These are phyloP conservation scores for Spinibarbus caldwelli DNA, from an alignment of 2,797 vertebrate genomes.

Conservation along the genomic window DNA sequence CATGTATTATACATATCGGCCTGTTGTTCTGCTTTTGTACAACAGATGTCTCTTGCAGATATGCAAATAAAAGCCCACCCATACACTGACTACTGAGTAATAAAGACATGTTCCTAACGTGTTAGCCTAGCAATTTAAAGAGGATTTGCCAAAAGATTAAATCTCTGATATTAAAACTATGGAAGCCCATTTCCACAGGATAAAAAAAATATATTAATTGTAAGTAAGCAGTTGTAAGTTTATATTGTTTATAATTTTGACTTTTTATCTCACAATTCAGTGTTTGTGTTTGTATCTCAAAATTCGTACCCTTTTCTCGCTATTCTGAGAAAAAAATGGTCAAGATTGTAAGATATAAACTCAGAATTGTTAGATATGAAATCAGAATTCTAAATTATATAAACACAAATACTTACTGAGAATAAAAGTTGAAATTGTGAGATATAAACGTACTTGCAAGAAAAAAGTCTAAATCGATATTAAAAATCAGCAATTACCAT, in stretches of 20 bases:
- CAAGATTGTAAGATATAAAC: not conserved
- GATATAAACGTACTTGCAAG: no score
- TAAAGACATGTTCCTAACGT: not conserved
- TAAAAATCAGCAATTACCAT: not conserved
- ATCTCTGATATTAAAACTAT: not conserved
- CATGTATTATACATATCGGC: slow-evolving; percentile 17
- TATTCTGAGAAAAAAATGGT: not conserved
- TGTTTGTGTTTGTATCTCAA: not conserved
- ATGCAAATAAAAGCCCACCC: not conserved
- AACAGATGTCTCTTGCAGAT: not conserved
- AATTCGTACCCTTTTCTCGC: not conserved
- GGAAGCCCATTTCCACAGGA: not conserved
- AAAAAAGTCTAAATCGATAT: not conserved
- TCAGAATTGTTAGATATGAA: not conserved
- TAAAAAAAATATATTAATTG: not conserved
- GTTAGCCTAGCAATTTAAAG: not conserved
- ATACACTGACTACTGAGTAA: not conserved
- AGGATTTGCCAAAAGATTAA: not conserved
- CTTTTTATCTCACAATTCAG: not conserved
- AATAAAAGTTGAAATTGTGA: not conserved
- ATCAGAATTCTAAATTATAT: not conserved
- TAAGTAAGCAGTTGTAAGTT: not conserved
- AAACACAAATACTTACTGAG: not conserved
- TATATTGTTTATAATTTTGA: not conserved
- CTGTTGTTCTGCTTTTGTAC: not conserved